Evolutionary conservation across 2,113 vertebrate species (phyloP), one percentile per base, ranked within the genome.

Genomic region (Sigmodon hispidus): DNA sequence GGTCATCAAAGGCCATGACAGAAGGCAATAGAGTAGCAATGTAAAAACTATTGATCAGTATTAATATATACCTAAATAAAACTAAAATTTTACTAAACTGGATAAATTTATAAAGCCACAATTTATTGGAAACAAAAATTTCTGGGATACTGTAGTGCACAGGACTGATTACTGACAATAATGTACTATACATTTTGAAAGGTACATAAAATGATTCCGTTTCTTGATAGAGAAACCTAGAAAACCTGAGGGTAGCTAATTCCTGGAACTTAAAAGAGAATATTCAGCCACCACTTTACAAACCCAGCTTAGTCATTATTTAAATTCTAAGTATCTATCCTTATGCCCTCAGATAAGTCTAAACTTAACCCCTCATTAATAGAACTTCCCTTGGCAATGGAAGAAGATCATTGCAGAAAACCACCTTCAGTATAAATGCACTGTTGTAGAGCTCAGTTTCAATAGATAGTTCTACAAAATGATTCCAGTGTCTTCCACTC

Each of bases 1-100:
- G 1, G 1, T 5, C 48, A 52, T n/a, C 34, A 21, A 29, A 31
- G 4, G 13, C 0, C 8, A 7, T 26, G n/a, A 2, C 0, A 24
- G 1, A 63, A 19, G 10, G 34, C 21, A 29, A n/a, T 85, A 4
- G 22, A n/a, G n/a, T n/a, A n/a, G n/a, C n/a, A n/a, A n/a, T n/a
- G n/a, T n/a, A n/a, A 15, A 34, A 48, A 61, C 21, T 17, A 24
- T 4, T 73, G 29, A 4, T 43, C 13, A 12, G 1, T 7, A n/a
- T 34, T 48, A 61, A 26, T 16, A 63, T n/a, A 26, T 24, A 34
- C 5, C 7, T 31, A 75, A 3, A 13, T 19, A 50, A 22, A 22
- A 50, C 3, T n/a, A 70, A 61, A 17, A 7, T 52, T n/a, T 50
- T 65, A 52, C 31, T 50, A 9, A 26, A 2, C 9, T 16, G 0